phyloP scores from a whole-genome alignment of 2,797 vertebrate genomes.

The Scolopax rusticola region DNA sequence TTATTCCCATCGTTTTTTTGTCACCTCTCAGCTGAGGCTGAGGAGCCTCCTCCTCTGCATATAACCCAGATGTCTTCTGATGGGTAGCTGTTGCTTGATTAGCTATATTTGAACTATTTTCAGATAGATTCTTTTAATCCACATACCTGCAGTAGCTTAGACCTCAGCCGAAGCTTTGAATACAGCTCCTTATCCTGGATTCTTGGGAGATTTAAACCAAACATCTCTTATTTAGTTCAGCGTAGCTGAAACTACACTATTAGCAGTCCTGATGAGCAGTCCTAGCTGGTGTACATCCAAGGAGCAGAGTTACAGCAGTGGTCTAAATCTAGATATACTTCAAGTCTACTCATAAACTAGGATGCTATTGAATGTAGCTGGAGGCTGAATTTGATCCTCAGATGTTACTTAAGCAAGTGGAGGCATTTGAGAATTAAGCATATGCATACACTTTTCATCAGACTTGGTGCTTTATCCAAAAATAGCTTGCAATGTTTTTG shows the following conservation, averaged over 20 bases:
- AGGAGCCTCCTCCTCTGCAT: background rate
- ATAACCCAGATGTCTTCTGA: background rate
- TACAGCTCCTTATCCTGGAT: slow-evolving; percentile 34
- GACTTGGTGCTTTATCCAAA: slow-evolving; percentile 11
- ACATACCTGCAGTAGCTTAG: background rate
- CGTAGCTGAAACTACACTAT: background rate
- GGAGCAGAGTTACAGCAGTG: background rate
- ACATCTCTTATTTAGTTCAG: background rate
- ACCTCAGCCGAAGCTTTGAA: background rate
- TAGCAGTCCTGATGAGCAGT: background rate
- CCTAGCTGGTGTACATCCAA: background rate
- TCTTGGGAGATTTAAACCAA: slow-evolving; percentile 7
- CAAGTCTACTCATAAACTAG: background rate
- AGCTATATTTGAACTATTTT: background rate
- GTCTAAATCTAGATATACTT: background rate
- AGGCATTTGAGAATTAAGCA: background rate
- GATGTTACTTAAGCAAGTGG: background rate
- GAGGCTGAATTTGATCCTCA: background rate
- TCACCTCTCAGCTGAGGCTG: background rate
- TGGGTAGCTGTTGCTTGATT: background rate
- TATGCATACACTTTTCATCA: slow-evolving; percentile 11
- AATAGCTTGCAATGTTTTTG: slow-evolving; percentile 43
- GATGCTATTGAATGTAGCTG: rapidly evolving
- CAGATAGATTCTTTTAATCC: slow-evolving; percentile 6
- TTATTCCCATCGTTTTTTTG: background rate